Percentiles rank a stretch among this genome's conserved stretches.
Conservation (phyloP, 1,140 invertebrate species). For the Drosophila willistoni region DNA sequence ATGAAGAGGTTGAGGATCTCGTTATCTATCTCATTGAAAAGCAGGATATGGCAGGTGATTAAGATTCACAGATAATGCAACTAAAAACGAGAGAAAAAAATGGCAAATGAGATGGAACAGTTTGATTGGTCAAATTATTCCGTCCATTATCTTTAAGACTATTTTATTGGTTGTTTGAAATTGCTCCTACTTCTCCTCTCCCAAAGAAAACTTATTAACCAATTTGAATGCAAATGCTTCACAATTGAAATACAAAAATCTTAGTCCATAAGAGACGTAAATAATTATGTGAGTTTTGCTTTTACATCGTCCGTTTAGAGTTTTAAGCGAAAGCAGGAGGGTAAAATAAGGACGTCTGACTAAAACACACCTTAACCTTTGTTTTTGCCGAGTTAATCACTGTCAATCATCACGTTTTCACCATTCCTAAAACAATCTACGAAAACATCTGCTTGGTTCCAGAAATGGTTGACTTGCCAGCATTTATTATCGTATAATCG, state of each 20-base stretch:
- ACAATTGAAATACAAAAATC: not conserved
- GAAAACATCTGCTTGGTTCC: too few species aligned
- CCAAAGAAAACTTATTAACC: not conserved
- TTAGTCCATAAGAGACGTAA: not conserved
- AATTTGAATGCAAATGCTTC: not conserved
- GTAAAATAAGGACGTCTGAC: too few species aligned
- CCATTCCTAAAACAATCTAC: too few species aligned
- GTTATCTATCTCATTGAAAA: constrained; percentile 12
- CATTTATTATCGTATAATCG: too few species aligned
- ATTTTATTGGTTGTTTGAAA: not conserved
- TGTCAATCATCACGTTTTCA: too few species aligned
- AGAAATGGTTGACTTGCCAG: too few species aligned
- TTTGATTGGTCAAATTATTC: constrained; percentile 9
- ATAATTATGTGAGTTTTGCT: not conserved
- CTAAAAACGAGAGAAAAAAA: not conserved
- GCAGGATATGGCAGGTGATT: constrained; percentile 13
- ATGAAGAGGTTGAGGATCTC: constrained; percentile 12
- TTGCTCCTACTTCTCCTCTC: not conserved
- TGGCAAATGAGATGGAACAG: not conserved
- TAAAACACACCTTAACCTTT: too few species aligned
- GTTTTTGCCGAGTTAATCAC: too few species aligned
- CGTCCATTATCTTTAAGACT: not conserved
- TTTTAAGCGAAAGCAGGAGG: too few species aligned
- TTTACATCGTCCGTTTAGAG: too few species aligned
- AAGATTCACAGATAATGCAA: constrained; percentile 9